Percentiles rank a stretch among this genome's conserved stretches.
Evolutionary conservation across 2,888 invertebrate species (phyloP).

Genomic region (Trichopoda pennipes): DNA sequence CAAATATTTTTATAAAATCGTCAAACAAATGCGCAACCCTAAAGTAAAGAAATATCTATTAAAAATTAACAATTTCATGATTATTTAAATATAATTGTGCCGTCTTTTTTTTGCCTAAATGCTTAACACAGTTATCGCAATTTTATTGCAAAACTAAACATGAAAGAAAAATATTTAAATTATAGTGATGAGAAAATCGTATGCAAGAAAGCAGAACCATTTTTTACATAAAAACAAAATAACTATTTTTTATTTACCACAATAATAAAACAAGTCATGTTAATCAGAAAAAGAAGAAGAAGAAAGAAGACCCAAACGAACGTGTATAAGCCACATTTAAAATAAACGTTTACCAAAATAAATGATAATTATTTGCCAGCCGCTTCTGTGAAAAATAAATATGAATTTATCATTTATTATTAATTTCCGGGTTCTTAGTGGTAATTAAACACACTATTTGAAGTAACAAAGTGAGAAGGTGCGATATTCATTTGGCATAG

Average conservation of each 20-base stretch:
- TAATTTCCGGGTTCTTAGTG: conserved; percentile 16
- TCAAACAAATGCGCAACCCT: no score
- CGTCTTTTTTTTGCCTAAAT: conserved; percentile 22
- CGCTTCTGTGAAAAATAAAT: conserved; percentile 6
- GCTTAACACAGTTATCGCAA: conserved; percentile 34
- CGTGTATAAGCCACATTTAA: conserved; percentile 21
- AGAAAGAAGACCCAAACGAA: background rate
- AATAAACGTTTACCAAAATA: conserved; percentile 11
- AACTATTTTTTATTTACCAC: conserved; percentile 21
- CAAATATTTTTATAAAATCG: no score
- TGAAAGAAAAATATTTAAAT: conserved; percentile 44
- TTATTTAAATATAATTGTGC: background rate
- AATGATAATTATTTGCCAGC: conserved; percentile 13
- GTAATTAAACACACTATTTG: no score
- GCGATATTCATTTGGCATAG: no score
- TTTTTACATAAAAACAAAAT: conserved; percentile 26
- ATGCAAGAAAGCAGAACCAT: conserved; percentile 68
- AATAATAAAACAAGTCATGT: conserved; percentile 27
- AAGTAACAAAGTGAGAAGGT: no score
- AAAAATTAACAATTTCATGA: background rate
- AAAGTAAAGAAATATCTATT: no score
- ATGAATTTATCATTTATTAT: conserved; percentile 18
- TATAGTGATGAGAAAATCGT: conserved; percentile 59
- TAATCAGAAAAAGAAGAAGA: conserved; percentile 12
- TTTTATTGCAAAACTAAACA: conserved; percentile 31